These are phyloP conservation scores for Oncorhynchus keta DNA, from an alignment of 2,113 vertebrate genomes.

Conservation along the genomic window DNA sequence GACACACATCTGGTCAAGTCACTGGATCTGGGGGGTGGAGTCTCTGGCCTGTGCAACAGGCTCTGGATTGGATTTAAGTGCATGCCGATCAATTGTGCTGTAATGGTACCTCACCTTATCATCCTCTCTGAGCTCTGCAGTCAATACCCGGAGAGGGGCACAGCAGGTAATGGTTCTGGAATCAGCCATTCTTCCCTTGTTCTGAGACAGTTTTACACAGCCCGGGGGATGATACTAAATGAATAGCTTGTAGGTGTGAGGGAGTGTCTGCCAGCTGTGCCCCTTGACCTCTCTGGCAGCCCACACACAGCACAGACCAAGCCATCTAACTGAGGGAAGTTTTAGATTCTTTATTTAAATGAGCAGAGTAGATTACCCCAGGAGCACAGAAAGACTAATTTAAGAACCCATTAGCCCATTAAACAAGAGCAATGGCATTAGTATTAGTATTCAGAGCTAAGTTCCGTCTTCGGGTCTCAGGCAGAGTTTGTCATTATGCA, in stretches of 20 bases:
- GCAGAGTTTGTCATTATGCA: too few species aligned
- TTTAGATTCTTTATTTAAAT: too few species aligned
- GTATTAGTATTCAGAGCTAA: too few species aligned
- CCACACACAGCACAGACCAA: not conserved
- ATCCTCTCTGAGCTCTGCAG: constrained; percentile 61
- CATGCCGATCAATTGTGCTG: constrained; percentile 69
- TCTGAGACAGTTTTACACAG: constrained; percentile 43
- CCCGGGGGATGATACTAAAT: constrained; percentile 20
- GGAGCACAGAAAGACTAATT: too few species aligned
- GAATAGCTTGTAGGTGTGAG: constrained; percentile 52
- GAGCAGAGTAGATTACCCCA: too few species aligned
- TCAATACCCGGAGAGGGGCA: constrained; percentile 51
- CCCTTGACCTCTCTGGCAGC: constrained; percentile 14
- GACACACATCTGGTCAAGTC: constrained; percentile 31
- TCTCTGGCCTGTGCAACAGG: constrained; percentile 60
- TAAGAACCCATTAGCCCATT: too few species aligned
- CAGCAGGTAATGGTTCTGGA: constrained; percentile 55
- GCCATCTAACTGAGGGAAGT: too few species aligned
- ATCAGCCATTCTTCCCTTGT: constrained; percentile 42
- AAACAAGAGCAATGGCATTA: too few species aligned
- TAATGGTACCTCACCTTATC: constrained; percentile 69
- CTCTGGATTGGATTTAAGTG: constrained; percentile 72
- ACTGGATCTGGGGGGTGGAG: constrained; percentile 58
- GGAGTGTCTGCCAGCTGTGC: constrained; percentile 4
- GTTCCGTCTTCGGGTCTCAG: too few species aligned